Percentiles rank a stretch among this genome's conserved stretches.
Conservation (phyloP, 2,888 invertebrate species). For the Sphecodes monilicornis region DNA sequence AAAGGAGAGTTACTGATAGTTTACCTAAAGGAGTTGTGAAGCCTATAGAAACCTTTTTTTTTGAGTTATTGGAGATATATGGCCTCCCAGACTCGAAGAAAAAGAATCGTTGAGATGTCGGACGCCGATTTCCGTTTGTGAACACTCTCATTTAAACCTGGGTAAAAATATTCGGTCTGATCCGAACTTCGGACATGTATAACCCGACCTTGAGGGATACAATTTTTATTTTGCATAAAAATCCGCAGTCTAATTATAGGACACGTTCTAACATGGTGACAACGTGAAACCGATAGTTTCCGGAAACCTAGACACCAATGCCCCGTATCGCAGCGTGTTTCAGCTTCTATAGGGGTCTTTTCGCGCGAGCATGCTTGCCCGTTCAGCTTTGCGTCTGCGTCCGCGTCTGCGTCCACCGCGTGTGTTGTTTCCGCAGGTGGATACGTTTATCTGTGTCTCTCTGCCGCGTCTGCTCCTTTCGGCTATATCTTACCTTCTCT, state of each 20-base stretch:
- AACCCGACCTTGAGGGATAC: no score
- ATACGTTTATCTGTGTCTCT: not conserved
- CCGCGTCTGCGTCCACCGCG: conserved; percentile 22
- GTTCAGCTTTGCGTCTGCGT: conserved; percentile 42
- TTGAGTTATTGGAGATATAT: no score
- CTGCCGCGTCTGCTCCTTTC: not conserved
- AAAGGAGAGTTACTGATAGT: no score
- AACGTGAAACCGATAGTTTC: not conserved
- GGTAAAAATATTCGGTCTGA: no score
- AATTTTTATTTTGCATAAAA: no score
- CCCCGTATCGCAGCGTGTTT: not conserved
- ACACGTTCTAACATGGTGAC: not conserved
- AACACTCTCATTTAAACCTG: no score
- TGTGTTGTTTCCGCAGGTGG: conserved; percentile 28
- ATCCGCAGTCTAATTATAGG: not conserved
- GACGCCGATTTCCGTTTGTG: no score
- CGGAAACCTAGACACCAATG: not conserved
- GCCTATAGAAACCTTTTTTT: no score
- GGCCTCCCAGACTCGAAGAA: no score
- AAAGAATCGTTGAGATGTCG: no score
- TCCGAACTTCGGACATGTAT: no score
- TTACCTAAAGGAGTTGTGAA: no score
- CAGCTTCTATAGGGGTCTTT: not conserved
- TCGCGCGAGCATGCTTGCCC: conserved; percentile 14
- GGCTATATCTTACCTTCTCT: not conserved